A percentile compares a stretch with the other conserved stretches of the same genome.
phyloP scores from a whole-genome alignment of 2,888 invertebrate genomes.

The Drepanosiphum platanoidis region DNA sequence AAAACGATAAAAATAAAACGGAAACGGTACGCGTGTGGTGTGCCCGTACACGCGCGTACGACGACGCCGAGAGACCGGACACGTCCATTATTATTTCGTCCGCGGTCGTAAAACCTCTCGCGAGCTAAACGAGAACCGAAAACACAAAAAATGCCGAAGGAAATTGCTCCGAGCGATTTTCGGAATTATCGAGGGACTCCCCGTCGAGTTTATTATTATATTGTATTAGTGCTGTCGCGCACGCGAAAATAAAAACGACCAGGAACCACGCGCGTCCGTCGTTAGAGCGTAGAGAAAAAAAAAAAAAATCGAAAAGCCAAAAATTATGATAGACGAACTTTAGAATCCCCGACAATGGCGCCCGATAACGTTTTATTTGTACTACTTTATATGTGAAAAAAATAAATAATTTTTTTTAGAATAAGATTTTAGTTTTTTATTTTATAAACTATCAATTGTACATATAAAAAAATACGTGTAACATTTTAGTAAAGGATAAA shows the following conservation, averaged over 20 bases:
- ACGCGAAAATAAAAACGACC: neutral
- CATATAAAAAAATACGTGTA: no score
- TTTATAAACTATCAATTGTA: no score
- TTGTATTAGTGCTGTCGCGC: neutral
- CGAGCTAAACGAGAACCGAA: no score
- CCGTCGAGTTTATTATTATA: neutral
- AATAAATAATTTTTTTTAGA: no score
- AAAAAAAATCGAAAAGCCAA: neutral
- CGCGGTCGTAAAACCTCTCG: neutral
- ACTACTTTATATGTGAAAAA: no score
- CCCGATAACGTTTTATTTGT: no score
- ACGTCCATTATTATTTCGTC: neutral
- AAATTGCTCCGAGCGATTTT: neutral
- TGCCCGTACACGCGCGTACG: neutral
- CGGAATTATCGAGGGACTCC: neutral
- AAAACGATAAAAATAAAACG: slow-evolving; percentile 16
- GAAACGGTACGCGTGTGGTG: neutral
- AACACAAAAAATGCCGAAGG: neutral
- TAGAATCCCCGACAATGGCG: no score
- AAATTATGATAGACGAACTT: no score
- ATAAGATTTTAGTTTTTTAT: no score
- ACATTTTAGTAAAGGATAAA: no score
- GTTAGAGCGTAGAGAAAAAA: neutral
- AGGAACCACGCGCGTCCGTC: no score
- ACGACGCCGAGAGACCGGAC: neutral